A percentile compares a stretch with the other conserved stretches of the same genome.
Evolutionary conservation across 2,888 invertebrate genomes (phyloP).

Genomic region (Chromoteleia sp.): DNA sequence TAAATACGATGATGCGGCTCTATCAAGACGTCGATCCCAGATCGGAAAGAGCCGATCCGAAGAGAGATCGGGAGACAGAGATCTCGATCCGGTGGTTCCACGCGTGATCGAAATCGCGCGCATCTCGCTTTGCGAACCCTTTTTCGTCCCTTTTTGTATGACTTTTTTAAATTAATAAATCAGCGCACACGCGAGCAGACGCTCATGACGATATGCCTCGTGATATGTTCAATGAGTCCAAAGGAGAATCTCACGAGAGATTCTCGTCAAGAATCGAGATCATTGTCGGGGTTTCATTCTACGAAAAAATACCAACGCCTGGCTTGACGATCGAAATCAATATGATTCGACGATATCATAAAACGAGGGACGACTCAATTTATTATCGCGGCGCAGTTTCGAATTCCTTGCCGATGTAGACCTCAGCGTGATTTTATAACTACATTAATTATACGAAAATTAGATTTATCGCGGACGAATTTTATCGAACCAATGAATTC

Average conservation of each 20-base stretch:
- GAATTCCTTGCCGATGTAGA: conserved; percentile 46
- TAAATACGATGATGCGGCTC: conserved; percentile 84
- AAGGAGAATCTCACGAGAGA: conserved; percentile 30
- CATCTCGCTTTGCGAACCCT: conserved; percentile 35
- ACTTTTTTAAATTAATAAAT: conserved; percentile 64
- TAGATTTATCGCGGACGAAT: conserved; percentile 44
- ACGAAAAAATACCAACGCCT: conserved; percentile 70
- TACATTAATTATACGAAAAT: conserved; percentile 56
- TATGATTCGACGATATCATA: conserved; percentile 65
- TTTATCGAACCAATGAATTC: conserved; percentile 24
- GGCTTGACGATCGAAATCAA: conserved; percentile 62
- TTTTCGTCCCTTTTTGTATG: conserved; percentile 37
- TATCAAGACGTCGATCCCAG: conserved; percentile 76
- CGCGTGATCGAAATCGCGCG: conserved; percentile 62
- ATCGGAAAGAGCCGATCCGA: conserved; percentile 63
- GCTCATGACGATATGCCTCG: conserved; percentile 52
- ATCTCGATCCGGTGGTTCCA: conserved; percentile 70
- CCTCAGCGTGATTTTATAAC: conserved; percentile 52
- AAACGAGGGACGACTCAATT: conserved; percentile 68
- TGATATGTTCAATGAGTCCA: conserved; percentile 66
- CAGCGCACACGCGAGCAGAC: conserved; percentile 40
- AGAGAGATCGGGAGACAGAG: conserved; percentile 60
- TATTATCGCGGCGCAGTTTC: conserved; percentile 58
- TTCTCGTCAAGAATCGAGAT: conserved; percentile 60
- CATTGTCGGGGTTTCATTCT: conserved; percentile 50